Base-by-base conservation (phyloP, 2,797 vertebrate species). In the Arnoldichthys spilopterus region DNA sequence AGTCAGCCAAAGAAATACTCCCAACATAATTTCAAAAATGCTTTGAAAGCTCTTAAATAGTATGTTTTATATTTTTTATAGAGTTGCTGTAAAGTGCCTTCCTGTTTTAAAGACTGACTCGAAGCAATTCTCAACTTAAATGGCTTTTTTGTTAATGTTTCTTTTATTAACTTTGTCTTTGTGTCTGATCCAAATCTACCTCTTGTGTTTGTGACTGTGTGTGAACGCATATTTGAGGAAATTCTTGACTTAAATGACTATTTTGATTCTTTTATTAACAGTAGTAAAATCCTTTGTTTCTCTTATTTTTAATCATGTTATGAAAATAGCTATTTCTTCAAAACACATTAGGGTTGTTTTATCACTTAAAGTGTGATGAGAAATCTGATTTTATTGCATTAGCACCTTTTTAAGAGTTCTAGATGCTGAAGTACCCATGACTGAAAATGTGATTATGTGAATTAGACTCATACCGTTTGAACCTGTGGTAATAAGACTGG, bases 391-490 rank as follows among this genome's bases (percentile, higher is more conserved):
- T 40, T 66, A 43, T 66, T 40, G n/a, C 37, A 24, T 43, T 67
- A 43, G 40, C 63, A 66, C n/a, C 22, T 13, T 30, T 13, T 59
- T 15, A 58, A 58, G 56, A 13, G 24, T 28, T 32, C 28, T 26
- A 28, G 18, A 6, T 59, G 24, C 24, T 32, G 15, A 61, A 61
- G 28, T 2, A 20, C 58, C 15, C 66, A 68, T 47, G 13, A 49
- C 24, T 28, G 24, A 68, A 68, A 26, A 47, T 49, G 45, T 66
- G 18, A 56, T 53, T 37, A 56, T 67, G 47, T 37, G 49, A 76
- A 66, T 76, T 22, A 40, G n/a, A 15, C 24, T 16, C 43, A 56
- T 53, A 53, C n/a, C 9, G n/a, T 30, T 43, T 4, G 0, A 20
- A 30, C 67, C 26, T 51, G 7, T 18, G 8, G 45, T 26, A 69